These are phyloP conservation scores for Coptodon bakossiorum DNA, from an alignment of 2,113 vertebrate genomes.

Conservation along the genomic window DNA sequence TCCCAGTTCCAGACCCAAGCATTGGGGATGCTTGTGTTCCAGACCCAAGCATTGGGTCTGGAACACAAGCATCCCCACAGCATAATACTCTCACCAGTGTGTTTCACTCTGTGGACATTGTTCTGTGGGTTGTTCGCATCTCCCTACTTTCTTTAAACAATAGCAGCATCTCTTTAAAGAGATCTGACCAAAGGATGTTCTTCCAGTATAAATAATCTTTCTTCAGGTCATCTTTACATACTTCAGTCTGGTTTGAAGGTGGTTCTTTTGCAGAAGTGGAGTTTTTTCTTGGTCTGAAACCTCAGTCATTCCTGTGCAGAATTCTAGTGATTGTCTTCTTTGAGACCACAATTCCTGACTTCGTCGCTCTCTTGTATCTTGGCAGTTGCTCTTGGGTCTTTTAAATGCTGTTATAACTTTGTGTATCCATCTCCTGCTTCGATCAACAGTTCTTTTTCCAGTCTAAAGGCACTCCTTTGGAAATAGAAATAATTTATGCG, in stretches of 20 bases:
- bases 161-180: background rate
- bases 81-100: background rate
- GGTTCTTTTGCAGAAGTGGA: background rate
- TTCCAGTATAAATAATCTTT: background rate
- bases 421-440: background rate
- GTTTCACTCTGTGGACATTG: background rate
- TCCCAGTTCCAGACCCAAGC: background rate
- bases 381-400: background rate
- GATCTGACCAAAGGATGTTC: background rate
- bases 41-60: background rate
- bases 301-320: background rate
- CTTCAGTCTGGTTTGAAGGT: background rate
- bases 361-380: rapidly evolving
- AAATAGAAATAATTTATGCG: background rate
- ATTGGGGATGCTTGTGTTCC: background rate
- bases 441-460: background rate
- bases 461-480: background rate
- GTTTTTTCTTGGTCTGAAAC: background rate
- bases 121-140: background rate
- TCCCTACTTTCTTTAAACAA: background rate
- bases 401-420: background rate
- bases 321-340: background rate
- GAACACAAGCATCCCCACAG: background rate
- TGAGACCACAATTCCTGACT: background rate
- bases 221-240: background rate